phyloP scores from a whole-genome alignment of 1,140 invertebrate species.

The Bombus waltoni region DNA sequence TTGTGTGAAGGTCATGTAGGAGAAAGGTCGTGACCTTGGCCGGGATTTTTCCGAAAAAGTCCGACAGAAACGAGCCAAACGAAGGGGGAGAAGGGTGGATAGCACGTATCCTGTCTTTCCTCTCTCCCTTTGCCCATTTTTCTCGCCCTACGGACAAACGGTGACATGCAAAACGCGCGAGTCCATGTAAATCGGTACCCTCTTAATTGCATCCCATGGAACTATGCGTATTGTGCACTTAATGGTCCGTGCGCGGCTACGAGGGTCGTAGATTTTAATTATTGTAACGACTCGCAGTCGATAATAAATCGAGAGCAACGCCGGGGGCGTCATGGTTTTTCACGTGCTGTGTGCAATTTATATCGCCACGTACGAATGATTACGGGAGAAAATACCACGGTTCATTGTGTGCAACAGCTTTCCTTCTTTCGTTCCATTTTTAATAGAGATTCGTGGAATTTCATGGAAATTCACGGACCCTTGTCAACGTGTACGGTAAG shows the following conservation, averaged over 20 bases:
- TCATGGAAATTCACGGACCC: neutral
- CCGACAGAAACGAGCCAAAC: constrained; percentile 51
- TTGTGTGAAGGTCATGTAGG: constrained; percentile 54
- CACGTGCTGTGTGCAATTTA: constrained; percentile 32
- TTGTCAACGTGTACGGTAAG: too few relatives aligned
- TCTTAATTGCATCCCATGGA: constrained; percentile 77
- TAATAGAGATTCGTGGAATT: neutral
- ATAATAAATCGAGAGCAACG: constrained; percentile 55
- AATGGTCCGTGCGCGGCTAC: constrained; percentile 66
- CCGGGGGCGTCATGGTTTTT: constrained; percentile 48
- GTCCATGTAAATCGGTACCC: constrained; percentile 73
- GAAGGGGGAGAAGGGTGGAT: neutral
- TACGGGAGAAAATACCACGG: neutral
- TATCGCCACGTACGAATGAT: constrained; percentile 33
- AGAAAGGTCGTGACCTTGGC: constrained; percentile 78
- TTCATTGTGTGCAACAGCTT: neutral
- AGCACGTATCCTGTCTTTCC: neutral
- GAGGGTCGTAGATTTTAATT: constrained; percentile 66
- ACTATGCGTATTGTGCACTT: constrained; percentile 72
- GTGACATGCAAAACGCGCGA: constrained; percentile 79
- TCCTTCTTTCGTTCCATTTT: neutral
- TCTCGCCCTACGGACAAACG: constrained; percentile 63
- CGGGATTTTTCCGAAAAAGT: constrained; percentile 77
- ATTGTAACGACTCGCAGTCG: constrained; percentile 54
- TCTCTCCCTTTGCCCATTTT: constrained; percentile 59